Percentiles rank a stretch among this genome's conserved stretches.
phyloP scores from a whole-genome alignment of 2,113 vertebrate genomes.

The Circaetus gallicus region DNA sequence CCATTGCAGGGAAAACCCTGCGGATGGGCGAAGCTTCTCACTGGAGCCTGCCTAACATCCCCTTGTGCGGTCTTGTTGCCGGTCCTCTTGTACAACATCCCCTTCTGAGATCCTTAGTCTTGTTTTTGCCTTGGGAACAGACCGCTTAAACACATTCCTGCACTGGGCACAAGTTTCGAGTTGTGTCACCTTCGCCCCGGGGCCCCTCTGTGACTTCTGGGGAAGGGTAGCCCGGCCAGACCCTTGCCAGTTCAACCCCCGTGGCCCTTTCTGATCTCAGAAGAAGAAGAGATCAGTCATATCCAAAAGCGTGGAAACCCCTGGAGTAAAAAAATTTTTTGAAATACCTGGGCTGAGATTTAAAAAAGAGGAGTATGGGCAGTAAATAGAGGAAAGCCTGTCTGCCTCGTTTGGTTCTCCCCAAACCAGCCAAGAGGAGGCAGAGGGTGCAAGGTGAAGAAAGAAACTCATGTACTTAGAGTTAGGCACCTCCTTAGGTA shows the following conservation, averaged over 20 bases:
- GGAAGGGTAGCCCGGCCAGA: background rate
- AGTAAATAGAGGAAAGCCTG: background rate
- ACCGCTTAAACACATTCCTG: fast-evolving
- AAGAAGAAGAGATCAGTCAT: background rate
- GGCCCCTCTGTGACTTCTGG: background rate
- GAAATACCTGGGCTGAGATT: background rate
- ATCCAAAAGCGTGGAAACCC: background rate
- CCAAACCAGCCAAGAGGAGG: background rate
- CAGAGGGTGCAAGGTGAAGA: background rate
- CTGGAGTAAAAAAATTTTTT: background rate
- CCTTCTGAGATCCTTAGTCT: background rate
- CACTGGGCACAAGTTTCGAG: background rate
- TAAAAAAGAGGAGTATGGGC: background rate
- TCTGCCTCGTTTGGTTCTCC: background rate
- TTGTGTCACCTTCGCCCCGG: background rate
- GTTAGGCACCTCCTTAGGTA: background rate
- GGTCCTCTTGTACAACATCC: background rate
- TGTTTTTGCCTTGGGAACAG: background rate
- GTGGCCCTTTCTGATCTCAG: background rate
- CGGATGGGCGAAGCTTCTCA: background rate
- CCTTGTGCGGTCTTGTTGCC: background rate
- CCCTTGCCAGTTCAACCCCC: background rate
- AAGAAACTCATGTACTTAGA: background rate
- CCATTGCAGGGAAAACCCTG: background rate
- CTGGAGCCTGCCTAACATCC: background rate